Evolutionary conservation across 2,797 vertebrate genomes (phyloP).

Genomic region (Diplodus sargus): DNA sequence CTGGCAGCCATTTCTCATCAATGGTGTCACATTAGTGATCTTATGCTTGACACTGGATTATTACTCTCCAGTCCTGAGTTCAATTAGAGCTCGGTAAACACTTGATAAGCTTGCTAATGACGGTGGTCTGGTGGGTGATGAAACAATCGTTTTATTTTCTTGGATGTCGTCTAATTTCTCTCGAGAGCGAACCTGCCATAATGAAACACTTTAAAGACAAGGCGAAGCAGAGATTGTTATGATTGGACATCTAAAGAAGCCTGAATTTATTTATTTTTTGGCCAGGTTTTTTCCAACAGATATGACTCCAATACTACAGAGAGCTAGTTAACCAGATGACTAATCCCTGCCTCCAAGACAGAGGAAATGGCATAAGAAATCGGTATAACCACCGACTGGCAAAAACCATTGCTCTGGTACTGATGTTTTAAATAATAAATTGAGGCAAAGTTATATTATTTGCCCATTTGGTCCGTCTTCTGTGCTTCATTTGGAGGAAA

Average conservation of each 20-base stretch:
- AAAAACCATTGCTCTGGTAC: constrained; percentile 3
- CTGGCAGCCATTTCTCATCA: constrained; percentile 70
- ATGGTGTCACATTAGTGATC: constrained; percentile 70
- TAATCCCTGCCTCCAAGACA: background rate
- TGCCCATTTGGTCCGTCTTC: background rate
- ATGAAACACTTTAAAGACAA: constrained; percentile 2
- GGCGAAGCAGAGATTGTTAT: constrained; percentile 16
- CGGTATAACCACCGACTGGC: background rate
- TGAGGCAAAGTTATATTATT: background rate
- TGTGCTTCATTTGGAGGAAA: background rate
- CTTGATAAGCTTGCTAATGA: constrained; percentile 49
- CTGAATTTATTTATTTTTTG: background rate
- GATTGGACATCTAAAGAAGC: background rate
- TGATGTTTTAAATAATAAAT: constrained; percentile 8
- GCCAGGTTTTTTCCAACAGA: background rate
- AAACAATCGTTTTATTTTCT: constrained; percentile 14
- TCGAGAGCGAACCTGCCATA: background rate
- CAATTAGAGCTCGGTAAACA: constrained; percentile 70
- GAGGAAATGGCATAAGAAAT: background rate
- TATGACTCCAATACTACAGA: constrained; percentile 3
- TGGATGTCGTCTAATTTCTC: constrained; percentile 29
- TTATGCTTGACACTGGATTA: constrained; percentile 63
- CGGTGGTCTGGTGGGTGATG: constrained; percentile 34
- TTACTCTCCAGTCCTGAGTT: constrained; percentile 63
- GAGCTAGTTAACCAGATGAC: constrained; percentile 1